phyloP scores from a whole-genome alignment of 2,113 vertebrate species.

The Heteronetta atricapilla region DNA sequence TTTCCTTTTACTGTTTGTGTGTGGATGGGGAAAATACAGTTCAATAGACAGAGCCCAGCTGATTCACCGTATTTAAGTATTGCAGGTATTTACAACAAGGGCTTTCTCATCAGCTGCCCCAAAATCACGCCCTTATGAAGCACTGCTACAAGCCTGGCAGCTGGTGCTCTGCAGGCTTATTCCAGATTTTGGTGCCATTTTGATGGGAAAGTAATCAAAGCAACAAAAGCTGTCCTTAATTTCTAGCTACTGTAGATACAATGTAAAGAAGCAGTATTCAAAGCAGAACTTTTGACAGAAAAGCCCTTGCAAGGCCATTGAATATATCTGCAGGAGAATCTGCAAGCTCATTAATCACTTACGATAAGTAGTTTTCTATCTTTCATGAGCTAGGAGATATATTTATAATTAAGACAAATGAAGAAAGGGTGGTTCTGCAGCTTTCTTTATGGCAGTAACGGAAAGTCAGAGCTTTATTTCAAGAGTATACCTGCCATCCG shows the following conservation, averaged over 20 bases:
- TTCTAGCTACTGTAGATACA: not conserved
- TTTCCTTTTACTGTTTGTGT: not conserved
- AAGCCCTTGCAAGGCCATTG: constrained; percentile 7
- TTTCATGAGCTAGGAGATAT: not conserved
- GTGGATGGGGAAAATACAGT: not conserved
- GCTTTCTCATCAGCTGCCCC: not conserved
- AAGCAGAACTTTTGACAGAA: not conserved
- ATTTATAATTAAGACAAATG: constrained; percentile 37
- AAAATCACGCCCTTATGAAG: not conserved
- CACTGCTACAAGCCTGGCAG: not conserved
- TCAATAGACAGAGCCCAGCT: not conserved
- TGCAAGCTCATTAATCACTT: constrained; percentile 77
- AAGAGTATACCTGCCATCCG: not conserved
- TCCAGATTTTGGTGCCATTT: not conserved
- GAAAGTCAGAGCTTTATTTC: constrained; percentile 6
- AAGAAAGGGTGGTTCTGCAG: not conserved
- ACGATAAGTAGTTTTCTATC: constrained; percentile 9
- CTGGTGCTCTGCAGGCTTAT: not conserved
- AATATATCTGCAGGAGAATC: constrained; percentile 74
- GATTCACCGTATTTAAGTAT: not conserved
- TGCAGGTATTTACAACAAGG: not conserved
- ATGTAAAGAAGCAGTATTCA: not conserved
- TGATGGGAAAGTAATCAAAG: not conserved
- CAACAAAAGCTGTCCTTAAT: not conserved
- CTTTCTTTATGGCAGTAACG: not conserved